phyloP scores from a whole-genome alignment of 1,140 invertebrate species.

The Drosophila ercepeae region DNA sequence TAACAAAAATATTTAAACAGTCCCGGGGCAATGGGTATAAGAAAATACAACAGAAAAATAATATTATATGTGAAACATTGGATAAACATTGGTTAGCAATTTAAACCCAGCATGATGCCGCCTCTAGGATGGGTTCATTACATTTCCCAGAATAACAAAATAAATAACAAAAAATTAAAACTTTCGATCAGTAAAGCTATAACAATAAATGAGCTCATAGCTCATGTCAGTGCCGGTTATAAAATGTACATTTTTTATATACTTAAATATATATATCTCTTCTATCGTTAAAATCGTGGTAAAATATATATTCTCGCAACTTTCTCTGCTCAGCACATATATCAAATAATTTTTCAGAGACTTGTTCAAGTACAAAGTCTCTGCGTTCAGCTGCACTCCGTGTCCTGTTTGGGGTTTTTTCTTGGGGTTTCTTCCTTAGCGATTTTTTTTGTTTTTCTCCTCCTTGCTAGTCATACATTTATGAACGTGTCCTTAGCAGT shows the following conservation, averaged over 20 bases:
- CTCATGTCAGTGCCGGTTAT: slow-evolving; percentile 9
- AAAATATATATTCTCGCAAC: slow-evolving; percentile 27
- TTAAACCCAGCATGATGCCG: slow-evolving; percentile 15
- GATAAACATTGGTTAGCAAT: slow-evolving; percentile 30
- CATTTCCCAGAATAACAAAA: neutral
- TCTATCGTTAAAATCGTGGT: slow-evolving; percentile 15
- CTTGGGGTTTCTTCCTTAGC: neutral
- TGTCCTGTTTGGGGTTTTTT: neutral
- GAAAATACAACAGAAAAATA: slow-evolving; percentile 14
- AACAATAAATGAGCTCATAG: slow-evolving; percentile 44
- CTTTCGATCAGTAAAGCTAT: neutral
- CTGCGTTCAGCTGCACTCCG: slow-evolving; percentile 34
- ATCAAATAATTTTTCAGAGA: slow-evolving; percentile 48
- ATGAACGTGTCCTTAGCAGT: slow-evolving; percentile 55
- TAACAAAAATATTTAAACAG: slow-evolving; percentile 46
- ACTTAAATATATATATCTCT: slow-evolving; percentile 14
- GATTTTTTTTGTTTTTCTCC: neutral
- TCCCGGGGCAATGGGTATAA: slow-evolving; percentile 37
- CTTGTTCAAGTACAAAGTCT: slow-evolving; percentile 46
- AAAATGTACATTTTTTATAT: slow-evolving; percentile 34
- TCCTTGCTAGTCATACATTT: slow-evolving; percentile 48
- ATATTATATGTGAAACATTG: neutral
- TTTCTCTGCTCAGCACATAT: slow-evolving; percentile 18
- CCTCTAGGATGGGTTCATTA: neutral
- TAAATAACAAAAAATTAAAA: neutral